These are phyloP conservation scores for Gadus chalcogrammus DNA, from an alignment of 2,113 vertebrate species.

Conservation along the genomic window DNA sequence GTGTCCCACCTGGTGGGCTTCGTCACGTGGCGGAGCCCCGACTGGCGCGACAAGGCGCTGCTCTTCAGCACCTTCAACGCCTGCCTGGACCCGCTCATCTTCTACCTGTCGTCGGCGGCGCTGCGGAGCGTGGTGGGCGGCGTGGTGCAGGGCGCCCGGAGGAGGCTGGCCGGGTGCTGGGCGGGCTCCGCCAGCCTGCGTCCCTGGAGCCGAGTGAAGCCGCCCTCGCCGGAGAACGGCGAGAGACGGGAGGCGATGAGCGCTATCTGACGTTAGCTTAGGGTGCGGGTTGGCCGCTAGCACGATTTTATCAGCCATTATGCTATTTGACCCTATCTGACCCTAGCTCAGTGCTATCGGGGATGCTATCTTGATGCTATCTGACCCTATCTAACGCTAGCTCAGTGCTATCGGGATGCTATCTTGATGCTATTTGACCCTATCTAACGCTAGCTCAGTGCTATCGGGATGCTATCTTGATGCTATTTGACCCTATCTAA, in stretches of 20 bases:
- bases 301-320: too few species aligned
- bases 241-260: constrained; percentile 56
- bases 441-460: too few species aligned
- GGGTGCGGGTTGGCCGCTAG: background rate
- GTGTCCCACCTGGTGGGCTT: constrained; percentile 84
- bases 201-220: constrained; percentile 11
- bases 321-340: too few species aligned
- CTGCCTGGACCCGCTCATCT: constrained; percentile 84
- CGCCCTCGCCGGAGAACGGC: constrained; percentile 45
- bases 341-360: too few species aligned
- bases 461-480: too few species aligned
- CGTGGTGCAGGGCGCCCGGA: constrained; percentile 41
- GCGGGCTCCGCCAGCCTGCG: constrained; percentile 16
- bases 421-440: too few species aligned
- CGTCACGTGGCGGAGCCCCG: constrained; percentile 54
- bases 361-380: too few species aligned
- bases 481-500: too few species aligned
- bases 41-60: constrained; percentile 77
- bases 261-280: constrained; percentile 46
- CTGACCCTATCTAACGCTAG: too few species aligned
- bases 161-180: constrained; percentile 32
- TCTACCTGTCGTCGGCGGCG: constrained; percentile 83
- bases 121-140: constrained; percentile 65
- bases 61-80: constrained; percentile 84
- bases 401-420: too few species aligned